phyloP scores from a whole-genome alignment of 2,797 vertebrate genomes.

The Microhierax caerulescens region DNA sequence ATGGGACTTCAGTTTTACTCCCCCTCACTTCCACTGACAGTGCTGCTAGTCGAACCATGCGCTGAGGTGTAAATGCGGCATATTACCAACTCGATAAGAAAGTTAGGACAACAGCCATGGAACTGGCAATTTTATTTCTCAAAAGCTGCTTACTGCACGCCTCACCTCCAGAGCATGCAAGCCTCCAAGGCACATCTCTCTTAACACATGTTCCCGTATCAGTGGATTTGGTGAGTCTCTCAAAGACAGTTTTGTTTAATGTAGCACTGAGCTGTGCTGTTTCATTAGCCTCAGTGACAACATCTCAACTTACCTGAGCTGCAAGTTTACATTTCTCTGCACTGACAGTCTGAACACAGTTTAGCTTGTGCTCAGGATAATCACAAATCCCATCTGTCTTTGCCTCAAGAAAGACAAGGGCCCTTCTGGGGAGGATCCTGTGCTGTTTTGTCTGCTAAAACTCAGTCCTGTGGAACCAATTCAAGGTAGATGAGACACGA shows the following conservation, averaged over 20 bases:
- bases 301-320: conserved; percentile 8
- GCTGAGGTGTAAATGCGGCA: rapidly evolving
- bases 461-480: not conserved
- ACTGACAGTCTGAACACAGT: not conserved
- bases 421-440: not conserved
- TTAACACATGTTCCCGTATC: not conserved
- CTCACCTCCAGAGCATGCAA: not conserved
- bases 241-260: conserved; percentile 29
- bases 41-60: not conserved
- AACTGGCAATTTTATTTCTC: not conserved
- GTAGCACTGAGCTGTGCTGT: not conserved
- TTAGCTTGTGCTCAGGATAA: not conserved
- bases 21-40: not conserved
- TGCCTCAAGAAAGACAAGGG: not conserved
- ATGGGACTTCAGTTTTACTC: not conserved
- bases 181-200: not conserved
- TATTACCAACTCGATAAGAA: not conserved
- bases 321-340: not conserved
- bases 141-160: not conserved
- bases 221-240: conserved; percentile 2
- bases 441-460: not conserved
- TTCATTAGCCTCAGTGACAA: conserved; percentile 44
- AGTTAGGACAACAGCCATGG: not conserved
- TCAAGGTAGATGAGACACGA: not conserved
- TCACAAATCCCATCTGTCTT: not conserved